These are phyloP conservation scores for Ptychochromis oligacanthus DNA, from an alignment of 2,113 vertebrate genomes.

Conservation along the genomic window DNA sequence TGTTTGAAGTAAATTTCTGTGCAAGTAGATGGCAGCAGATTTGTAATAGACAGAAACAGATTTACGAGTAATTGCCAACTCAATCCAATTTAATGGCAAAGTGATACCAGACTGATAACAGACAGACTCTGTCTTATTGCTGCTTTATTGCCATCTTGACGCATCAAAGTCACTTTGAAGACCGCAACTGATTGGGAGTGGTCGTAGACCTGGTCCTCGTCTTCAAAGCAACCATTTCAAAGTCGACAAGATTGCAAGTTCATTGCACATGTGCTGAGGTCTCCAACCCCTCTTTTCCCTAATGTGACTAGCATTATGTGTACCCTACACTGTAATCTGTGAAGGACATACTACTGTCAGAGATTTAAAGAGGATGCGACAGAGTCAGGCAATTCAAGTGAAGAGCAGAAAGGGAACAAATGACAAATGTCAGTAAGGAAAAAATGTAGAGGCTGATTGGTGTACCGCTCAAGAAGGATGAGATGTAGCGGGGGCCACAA, in stretches of 20 bases:
- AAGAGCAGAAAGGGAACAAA: constrained; percentile 27
- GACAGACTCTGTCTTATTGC: neutral
- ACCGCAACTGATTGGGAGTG: neutral
- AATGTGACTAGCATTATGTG: neutral
- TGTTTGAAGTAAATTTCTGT: too few species aligned
- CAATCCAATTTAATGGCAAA: too few species aligned
- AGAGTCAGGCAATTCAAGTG: constrained; percentile 27
- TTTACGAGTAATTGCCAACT: too few species aligned
- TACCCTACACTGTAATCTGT: neutral
- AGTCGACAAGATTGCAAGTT: neutral
- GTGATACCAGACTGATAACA: too few species aligned
- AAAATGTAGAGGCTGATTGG: constrained; percentile 21
- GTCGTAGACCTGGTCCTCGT: neutral
- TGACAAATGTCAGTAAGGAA: constrained; percentile 21
- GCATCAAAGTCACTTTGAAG: neutral
- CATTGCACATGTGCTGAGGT: neutral
- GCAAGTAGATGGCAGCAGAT: too few species aligned
- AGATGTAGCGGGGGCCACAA: constrained; percentile 40
- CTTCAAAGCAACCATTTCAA: too few species aligned
- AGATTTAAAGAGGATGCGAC: constrained; percentile 8
- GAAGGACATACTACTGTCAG: constrained; percentile 5
- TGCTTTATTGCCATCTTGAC: neutral
- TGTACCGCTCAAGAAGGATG: neutral
- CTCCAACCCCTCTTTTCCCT: neutral
- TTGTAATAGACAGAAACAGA: too few species aligned